Evolutionary conservation across 1,140 invertebrate genomes (phyloP).

Genomic region (Tetramorium parvispinum): DNA sequence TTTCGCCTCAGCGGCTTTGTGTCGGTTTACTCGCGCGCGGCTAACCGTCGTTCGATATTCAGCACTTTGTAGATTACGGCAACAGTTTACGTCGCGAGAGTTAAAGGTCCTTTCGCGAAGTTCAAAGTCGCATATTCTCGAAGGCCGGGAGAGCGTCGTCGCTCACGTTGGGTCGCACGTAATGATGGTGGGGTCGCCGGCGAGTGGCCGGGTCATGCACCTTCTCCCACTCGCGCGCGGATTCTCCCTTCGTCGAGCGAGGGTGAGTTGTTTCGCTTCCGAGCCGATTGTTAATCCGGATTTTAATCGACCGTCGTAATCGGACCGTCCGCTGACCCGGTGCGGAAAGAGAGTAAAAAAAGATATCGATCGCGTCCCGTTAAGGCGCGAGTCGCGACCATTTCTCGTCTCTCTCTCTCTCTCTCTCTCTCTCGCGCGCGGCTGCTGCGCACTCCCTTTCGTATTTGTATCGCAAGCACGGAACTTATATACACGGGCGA

Average conservation of each 20-base stretch:
- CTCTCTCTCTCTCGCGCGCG: too few relatives aligned
- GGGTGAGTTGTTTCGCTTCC: conserved; percentile 34
- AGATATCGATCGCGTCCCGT: conserved; percentile 63
- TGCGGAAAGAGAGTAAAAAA: conserved; percentile 37
- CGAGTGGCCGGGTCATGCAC: conserved; percentile 65
- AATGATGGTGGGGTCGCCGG: conserved; percentile 55
- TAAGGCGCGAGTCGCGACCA: conserved; percentile 16
- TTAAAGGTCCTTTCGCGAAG: conserved; percentile 21
- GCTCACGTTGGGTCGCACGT: conserved; percentile 1
- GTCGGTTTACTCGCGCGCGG: neutral
- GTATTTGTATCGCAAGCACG: neutral
- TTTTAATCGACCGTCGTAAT: conserved; percentile 60
- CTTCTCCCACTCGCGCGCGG: conserved; percentile 52
- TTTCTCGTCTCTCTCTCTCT: too few relatives aligned
- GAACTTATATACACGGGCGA: neutral
- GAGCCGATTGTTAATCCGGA: conserved; percentile 53
- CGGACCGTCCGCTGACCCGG: neutral
- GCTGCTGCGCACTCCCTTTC: neutral
- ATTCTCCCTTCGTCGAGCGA: conserved; percentile 29
- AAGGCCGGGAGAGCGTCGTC: neutral
- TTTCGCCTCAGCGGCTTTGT: neutral
- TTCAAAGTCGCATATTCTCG: conserved; percentile 27
- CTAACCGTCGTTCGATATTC: neutral
- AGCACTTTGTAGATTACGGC: neutral
- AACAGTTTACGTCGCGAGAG: neutral